Percentiles rank a stretch among this genome's conserved stretches.
Conservation (phyloP, 30 jellyfish, hydroid and myxozoan genomes). For the Aurelia sp. region DNA sequence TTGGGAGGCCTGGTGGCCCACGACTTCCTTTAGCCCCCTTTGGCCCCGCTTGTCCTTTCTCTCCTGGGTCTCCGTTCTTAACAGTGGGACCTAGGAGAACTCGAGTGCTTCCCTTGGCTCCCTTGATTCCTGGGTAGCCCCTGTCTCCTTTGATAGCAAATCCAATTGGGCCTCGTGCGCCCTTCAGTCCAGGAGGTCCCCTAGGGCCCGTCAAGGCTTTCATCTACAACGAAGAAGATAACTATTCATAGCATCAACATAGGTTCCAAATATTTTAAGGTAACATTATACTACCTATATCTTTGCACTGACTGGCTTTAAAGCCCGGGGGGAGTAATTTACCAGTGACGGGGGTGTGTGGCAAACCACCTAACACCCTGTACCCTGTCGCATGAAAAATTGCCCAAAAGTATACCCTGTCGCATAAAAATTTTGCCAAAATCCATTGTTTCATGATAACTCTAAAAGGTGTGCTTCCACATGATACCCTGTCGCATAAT, state of each 20-base stretch:
- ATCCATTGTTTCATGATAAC: no score
- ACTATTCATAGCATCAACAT: neutral
- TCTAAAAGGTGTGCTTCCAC: no score
- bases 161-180: constrained; percentile 54
- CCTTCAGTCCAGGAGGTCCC: constrained; percentile 48
- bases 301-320: no score
- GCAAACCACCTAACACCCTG: no score
- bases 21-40: constrained; percentile 63
- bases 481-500: no score
- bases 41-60: constrained; percentile 55
- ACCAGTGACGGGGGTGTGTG: no score
- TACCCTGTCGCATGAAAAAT: no score
- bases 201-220: constrained; percentile 39
- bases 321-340: no score
- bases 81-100: constrained; percentile 41
- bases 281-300: no score
- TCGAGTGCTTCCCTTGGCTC: constrained; percentile 56
- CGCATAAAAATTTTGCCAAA: no score
- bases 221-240: constrained; percentile 13
- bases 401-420: no score
- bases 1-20: constrained; percentile 43
- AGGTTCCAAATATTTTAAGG: no score
- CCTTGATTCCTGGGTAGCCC: constrained; percentile 71
- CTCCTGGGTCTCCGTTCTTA: constrained; percentile 49
- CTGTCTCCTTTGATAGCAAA: constrained; percentile 52